A percentile compares a stretch with the other conserved stretches of the same genome.
These are phyloP conservation scores for Terrapene triunguis DNA, from an alignment of 2,113 vertebrate genomes.

Conservation along the genomic window DNA sequence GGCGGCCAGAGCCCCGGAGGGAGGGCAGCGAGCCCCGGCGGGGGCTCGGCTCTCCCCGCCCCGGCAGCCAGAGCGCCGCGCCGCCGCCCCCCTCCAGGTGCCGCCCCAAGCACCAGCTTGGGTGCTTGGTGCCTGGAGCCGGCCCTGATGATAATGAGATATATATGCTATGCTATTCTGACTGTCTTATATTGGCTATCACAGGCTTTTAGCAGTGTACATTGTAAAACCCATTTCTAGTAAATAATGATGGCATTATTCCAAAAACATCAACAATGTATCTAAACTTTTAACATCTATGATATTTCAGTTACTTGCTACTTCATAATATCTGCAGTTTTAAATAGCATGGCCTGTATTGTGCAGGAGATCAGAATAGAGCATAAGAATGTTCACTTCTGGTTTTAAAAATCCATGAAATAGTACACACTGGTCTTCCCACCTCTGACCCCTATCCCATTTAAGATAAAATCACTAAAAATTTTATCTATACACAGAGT, in stretches of 20 bases:
- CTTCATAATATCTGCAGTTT: background rate
- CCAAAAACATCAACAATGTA: background rate
- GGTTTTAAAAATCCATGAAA: background rate
- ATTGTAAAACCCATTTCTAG: background rate
- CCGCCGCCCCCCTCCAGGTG: no score
- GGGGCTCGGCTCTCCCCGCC: no score
- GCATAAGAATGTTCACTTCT: background rate
- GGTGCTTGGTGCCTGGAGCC: no score
- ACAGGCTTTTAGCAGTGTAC: background rate
- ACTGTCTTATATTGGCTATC: background rate
- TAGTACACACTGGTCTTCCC: background rate
- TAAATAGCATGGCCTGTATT: background rate
- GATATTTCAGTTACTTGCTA: background rate
- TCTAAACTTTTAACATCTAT: background rate
- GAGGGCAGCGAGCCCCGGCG: no score
- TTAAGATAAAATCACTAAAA: background rate
- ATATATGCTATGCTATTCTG: rapidly evolving
- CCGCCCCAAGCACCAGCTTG: no score
- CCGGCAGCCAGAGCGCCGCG: no score
- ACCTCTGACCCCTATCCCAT: background rate
- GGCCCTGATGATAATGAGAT: no score
- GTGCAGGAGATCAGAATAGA: background rate
- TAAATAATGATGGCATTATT: background rate
- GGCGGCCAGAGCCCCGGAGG: no score
- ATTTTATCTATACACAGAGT: no score